A percentile compares a stretch with the other conserved stretches of the same genome.
Evolutionary conservation across 2,888 invertebrate species (phyloP).

Genomic region (Diadromus collaris): DNA sequence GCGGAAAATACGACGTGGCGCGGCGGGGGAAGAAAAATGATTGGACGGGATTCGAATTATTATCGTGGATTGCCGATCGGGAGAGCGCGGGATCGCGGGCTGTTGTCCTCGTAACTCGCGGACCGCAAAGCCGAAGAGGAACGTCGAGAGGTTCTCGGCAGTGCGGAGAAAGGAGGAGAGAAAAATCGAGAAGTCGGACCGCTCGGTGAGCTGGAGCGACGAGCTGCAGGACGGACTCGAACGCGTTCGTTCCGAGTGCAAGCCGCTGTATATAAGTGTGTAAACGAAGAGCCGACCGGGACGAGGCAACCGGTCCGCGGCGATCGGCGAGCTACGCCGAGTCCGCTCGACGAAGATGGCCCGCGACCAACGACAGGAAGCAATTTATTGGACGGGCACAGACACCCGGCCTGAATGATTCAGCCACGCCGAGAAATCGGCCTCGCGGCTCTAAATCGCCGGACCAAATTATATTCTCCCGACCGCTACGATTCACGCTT

Average conservation of each 20-base stretch:
- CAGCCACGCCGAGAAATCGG: constrained; percentile 65
- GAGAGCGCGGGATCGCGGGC: constrained; percentile 22
- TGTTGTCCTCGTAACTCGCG: constrained; percentile 42
- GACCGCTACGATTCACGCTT: not conserved
- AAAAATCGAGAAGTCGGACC: constrained; percentile 24
- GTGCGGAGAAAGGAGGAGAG: constrained; percentile 14
- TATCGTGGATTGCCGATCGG: constrained; percentile 47
- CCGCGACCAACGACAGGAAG: constrained; percentile 72
- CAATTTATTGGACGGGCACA: constrained; percentile 73
- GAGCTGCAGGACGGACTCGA: constrained; percentile 22
- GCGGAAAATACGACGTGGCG: constrained; percentile 6
- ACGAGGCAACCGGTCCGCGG: constrained; percentile 60
- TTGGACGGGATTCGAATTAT: constrained; percentile 50
- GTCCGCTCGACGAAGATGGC: constrained; percentile 67
- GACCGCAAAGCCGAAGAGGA: constrained; percentile 32
- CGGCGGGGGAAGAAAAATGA: constrained; percentile 47
- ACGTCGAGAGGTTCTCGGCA: constrained; percentile 47
- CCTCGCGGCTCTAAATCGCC: constrained; percentile 65
- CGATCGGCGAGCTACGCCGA: constrained; percentile 52
- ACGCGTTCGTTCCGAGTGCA: constrained; percentile 22
- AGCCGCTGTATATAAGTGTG: not conserved
- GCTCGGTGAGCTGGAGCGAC: constrained; percentile 33
- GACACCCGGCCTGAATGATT: constrained; percentile 60
- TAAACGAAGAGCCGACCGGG: constrained; percentile 25
- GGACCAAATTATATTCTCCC: constrained; percentile 14